Conservation (phyloP, 2,888 invertebrate genomes). For the Xylocampa areola region DNA sequence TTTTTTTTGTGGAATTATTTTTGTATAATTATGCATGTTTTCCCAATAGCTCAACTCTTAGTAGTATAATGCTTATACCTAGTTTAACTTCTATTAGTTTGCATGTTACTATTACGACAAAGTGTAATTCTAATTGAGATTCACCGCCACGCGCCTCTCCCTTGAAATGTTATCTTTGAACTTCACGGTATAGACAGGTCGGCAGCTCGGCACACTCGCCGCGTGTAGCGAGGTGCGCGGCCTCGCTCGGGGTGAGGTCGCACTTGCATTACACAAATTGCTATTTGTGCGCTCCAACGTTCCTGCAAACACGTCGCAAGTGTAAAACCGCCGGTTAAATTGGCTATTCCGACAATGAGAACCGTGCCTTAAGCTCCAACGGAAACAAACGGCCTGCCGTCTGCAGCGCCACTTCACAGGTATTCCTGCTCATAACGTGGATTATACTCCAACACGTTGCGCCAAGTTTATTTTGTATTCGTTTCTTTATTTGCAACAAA, state of each 20-base stretch:
- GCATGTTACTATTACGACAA: too few relatives aligned
- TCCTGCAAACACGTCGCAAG: background rate
- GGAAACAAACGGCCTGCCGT: background rate
- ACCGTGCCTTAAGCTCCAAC: background rate
- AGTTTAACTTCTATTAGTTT: too few relatives aligned
- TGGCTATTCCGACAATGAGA: slow-evolving; percentile 6
- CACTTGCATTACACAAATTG: slow-evolving; percentile 16
- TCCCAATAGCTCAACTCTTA: too few relatives aligned
- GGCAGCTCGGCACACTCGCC: background rate
- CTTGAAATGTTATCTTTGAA: background rate
- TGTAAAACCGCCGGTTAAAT: slow-evolving; percentile 1
- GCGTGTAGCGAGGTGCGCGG: background rate
- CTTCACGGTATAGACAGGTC: too few relatives aligned
- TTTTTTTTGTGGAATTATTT: too few relatives aligned
- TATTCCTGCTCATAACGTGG: background rate
- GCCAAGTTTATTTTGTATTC: background rate
- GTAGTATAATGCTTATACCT: too few relatives aligned
- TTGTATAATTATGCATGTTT: too few relatives aligned
- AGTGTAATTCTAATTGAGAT: too few relatives aligned
- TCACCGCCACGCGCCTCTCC: too few relatives aligned
- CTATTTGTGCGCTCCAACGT: slow-evolving; percentile 1
- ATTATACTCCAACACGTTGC: background rate
- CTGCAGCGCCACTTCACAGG: background rate
- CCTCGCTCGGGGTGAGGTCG: background rate
- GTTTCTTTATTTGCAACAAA: too few relatives aligned